Evolutionary conservation across 2,113 vertebrate species (phyloP).

Genomic region (Lepus americanus): DNA sequence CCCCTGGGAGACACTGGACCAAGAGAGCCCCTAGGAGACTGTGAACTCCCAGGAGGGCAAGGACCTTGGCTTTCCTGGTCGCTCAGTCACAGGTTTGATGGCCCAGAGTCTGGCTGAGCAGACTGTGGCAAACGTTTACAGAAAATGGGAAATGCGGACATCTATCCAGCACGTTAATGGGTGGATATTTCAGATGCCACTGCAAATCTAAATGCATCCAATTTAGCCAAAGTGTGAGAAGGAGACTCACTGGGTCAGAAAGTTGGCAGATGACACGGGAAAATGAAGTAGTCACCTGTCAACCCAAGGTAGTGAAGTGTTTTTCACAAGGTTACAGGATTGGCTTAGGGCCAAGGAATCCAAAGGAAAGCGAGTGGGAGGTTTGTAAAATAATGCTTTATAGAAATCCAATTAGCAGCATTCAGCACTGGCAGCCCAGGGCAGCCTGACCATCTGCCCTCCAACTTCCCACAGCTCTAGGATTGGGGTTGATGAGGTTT

Average conservation of each 20-base stretch:
- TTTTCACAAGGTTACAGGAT: background rate
- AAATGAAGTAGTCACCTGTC: background rate
- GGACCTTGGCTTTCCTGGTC: background rate
- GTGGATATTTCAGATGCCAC: background rate
- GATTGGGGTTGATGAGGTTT: background rate
- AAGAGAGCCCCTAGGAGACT: background rate
- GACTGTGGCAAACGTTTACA: too few relatives aligned
- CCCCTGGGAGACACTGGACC: background rate
- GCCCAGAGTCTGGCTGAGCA: too few relatives aligned
- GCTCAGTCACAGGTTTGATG: too few relatives aligned
- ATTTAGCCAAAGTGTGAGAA: too few relatives aligned
- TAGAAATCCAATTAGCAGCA: background rate
- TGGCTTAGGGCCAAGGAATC: background rate
- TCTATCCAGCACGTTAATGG: background rate
- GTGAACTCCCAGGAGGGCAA: background rate
- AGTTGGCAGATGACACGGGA: background rate
- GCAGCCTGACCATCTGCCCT: background rate
- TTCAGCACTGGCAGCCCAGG: background rate
- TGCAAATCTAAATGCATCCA: background rate
- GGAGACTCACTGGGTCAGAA: background rate
- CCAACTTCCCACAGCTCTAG: background rate
- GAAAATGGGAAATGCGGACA: background rate
- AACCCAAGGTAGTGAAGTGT: background rate
- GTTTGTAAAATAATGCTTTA: background rate
- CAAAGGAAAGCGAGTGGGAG: background rate